Conservation (phyloP, 2,888 invertebrate species). For the Molorchus minor region DNA sequence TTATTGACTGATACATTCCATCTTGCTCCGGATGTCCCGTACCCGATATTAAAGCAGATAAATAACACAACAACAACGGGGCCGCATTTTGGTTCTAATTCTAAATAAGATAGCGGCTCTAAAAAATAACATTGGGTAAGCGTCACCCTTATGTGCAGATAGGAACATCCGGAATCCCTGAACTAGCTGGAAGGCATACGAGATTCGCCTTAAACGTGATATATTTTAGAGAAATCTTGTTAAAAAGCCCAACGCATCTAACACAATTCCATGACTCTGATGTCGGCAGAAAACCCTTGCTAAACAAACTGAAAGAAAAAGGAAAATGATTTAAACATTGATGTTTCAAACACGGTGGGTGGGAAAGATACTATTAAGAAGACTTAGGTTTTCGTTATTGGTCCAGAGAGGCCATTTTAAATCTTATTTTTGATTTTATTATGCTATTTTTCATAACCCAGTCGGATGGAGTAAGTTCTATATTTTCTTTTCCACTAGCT, state of each 20-base stretch:
- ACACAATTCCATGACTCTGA: slow-evolving; percentile 6
- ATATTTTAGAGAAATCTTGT: slow-evolving; percentile 19
- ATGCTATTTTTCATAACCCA: no score
- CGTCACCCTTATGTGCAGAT: not conserved
- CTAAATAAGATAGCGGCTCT: not conserved
- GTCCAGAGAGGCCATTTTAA: no score
- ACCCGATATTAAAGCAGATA: not conserved
- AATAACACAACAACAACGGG: not conserved
- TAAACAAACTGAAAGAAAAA: slow-evolving; percentile 9
- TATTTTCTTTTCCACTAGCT: no score
- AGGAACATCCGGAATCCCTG: not conserved
- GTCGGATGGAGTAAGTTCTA: no score
- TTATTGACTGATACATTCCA: no score
- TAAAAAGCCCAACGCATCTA: slow-evolving; percentile 18
- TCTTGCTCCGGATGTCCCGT: no score
- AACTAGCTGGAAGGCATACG: slow-evolving; percentile 1
- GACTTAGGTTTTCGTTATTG: no score
- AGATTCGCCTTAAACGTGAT: slow-evolving; percentile 6
- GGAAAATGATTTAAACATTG: slow-evolving; percentile 13
- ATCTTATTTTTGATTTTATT: no score
- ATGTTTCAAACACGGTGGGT: not conserved
- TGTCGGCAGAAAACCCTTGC: slow-evolving; percentile 11
- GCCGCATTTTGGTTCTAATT: not conserved
- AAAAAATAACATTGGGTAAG: not conserved
- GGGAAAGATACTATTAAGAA: not conserved